Conservation (phyloP, 2,113 vertebrate species). For the Neodon shergylaensis region DNA sequence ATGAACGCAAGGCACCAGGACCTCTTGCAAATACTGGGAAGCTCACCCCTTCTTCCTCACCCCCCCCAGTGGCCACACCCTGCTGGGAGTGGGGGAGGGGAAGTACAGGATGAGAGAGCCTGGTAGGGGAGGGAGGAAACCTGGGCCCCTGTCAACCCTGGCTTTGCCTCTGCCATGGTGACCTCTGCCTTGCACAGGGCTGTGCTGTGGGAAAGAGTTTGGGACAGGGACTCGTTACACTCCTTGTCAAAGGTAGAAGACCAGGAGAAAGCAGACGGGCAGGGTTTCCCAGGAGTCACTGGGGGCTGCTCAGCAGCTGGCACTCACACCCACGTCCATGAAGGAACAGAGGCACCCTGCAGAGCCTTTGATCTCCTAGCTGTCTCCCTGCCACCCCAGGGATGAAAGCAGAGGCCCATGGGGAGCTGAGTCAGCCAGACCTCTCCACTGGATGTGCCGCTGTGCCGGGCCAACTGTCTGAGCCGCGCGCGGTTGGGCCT, state of each 20-base stretch:
- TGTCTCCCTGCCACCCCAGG: not conserved
- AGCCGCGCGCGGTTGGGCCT: not conserved
- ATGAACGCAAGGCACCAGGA: fast-evolving
- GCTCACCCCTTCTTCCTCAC: not conserved
- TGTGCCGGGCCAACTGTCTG: fast-evolving
- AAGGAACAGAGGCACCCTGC: not conserved
- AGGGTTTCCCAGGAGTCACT: not conserved
- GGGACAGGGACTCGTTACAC: fast-evolving
- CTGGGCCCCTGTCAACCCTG: too few species aligned
- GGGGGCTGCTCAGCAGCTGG: not conserved
- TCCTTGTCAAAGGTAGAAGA: not conserved
- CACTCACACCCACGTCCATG: not conserved
- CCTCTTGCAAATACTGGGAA: not conserved
- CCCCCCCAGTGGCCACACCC: not conserved
- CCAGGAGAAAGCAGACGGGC: not conserved
- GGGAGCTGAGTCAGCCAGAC: not conserved
- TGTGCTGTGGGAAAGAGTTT: not conserved
- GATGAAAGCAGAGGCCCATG: not conserved
- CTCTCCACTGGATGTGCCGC: not conserved
- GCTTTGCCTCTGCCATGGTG: fast-evolving
- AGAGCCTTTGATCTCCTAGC: not conserved
- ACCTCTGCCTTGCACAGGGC: too few species aligned
- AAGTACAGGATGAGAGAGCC: not conserved
- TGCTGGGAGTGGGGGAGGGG: not conserved
- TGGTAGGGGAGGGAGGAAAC: not conserved